These are phyloP conservation scores for Drosophila melanica DNA, from an alignment of 1,140 invertebrate species.

Conservation along the genomic window DNA sequence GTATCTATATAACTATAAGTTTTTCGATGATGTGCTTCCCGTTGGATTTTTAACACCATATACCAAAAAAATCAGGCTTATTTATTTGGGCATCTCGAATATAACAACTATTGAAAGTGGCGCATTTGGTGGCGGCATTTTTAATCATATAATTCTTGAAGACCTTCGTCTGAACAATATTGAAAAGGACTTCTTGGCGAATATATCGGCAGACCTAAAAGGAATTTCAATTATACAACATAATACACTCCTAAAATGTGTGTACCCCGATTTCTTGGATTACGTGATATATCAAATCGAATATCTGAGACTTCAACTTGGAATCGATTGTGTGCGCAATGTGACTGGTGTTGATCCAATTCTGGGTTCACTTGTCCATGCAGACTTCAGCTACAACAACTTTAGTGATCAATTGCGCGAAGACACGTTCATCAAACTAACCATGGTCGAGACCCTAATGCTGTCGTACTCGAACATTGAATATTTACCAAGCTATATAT, in stretches of 20 bases:
- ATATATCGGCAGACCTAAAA: conserved; percentile 29
- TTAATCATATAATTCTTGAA: conserved; percentile 46
- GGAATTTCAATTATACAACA: conserved; percentile 48
- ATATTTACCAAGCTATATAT: conserved; percentile 58
- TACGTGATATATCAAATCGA: conserved; percentile 60
- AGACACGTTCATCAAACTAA: conserved; percentile 57
- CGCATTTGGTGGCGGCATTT: conserved; percentile 56
- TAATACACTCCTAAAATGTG: conserved; percentile 25
- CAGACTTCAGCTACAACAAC: conserved; percentile 63
- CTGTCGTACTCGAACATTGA: conserved; percentile 61
- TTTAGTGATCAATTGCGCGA: conserved; percentile 35
- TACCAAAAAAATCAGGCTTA: conserved; percentile 20
- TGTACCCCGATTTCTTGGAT: conserved; percentile 48
- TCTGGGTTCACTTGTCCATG: conserved; percentile 35
- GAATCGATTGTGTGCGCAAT: conserved; percentile 50
- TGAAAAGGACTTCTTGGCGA: conserved; percentile 43
- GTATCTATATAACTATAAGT: conserved; percentile 55
- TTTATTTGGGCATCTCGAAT: conserved; percentile 58
- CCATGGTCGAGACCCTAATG: conserved; percentile 49
- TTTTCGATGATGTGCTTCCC: conserved; percentile 33
- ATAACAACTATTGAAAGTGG: conserved; percentile 41
- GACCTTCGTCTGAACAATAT: conserved; percentile 43
- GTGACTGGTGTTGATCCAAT: conserved; percentile 56
- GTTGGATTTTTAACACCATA: conserved; percentile 53
- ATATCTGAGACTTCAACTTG: conserved; percentile 37